Percentiles rank a stretch among this genome's conserved stretches.
Conservation (phyloP, 2,113 vertebrate species). For the Chaetorhynchus papuensis region DNA sequence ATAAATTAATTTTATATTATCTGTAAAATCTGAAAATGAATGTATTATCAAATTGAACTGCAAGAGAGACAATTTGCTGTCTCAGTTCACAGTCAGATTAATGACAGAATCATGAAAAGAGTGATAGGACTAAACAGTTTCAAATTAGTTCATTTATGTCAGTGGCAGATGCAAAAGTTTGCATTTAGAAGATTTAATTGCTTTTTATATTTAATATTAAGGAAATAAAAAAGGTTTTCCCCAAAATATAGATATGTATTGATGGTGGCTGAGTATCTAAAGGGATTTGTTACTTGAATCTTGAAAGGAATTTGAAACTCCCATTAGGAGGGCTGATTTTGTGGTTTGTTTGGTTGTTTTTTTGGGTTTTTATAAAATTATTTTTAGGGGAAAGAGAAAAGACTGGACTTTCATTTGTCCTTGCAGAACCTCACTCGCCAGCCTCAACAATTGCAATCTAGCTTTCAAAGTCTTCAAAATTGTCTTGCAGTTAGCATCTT, state of each 20-base stretch:
- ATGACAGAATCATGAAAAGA: not conserved
- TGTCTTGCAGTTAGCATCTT: not conserved
- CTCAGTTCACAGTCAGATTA: not conserved
- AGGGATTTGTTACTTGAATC: not conserved
- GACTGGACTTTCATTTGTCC: not conserved
- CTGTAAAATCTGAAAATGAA: not conserved
- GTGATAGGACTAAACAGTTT: not conserved
- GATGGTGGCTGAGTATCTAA: not conserved
- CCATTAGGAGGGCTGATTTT: not conserved
- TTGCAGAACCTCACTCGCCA: not conserved
- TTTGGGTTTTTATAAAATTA: not conserved
- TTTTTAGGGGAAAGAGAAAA: not conserved
- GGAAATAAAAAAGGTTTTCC: not conserved
- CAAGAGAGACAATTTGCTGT: not conserved
- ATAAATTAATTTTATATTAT: not conserved
- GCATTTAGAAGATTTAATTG: not conserved
- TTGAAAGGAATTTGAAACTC: not conserved
- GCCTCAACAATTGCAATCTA: not conserved
- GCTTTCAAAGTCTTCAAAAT: not conserved
- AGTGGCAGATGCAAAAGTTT: not conserved
- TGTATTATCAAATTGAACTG: not conserved
- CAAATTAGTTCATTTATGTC: not conserved
- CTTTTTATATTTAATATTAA: not conserved
- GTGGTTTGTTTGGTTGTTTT: no score
- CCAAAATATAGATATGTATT: not conserved